A percentile compares a stretch with the other conserved stretches of the same genome.
These are phyloP conservation scores for Entomobrya multifasciata DNA, from an alignment of 2,888 invertebrate species.

Conservation along the genomic window DNA sequence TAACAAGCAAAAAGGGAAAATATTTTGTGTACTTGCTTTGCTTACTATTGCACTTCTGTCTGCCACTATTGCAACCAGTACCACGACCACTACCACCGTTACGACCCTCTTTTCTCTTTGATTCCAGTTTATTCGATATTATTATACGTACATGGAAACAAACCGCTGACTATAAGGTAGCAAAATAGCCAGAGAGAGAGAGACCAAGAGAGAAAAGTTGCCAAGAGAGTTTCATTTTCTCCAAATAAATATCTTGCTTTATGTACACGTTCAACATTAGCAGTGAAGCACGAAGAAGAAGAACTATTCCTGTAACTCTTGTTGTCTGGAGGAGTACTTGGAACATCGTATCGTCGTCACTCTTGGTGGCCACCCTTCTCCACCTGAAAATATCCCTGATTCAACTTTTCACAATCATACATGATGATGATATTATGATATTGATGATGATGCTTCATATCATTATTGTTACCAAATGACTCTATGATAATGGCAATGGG, in stretches of 20 bases:
- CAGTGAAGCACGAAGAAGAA: background rate
- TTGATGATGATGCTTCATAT: constrained; percentile 23
- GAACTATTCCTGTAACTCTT: constrained; percentile 25
- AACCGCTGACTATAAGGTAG: background rate
- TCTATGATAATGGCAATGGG: constrained; percentile 5
- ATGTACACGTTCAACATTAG: constrained; percentile 17
- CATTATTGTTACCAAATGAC: constrained; percentile 36
- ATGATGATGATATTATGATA: constrained; percentile 12
- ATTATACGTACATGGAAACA: no score
- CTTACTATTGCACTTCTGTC: constrained; percentile 40
- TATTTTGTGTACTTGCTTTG: constrained; percentile 49
- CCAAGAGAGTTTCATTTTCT: constrained; percentile 36
- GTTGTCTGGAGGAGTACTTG: background rate
- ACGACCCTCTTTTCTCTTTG: background rate
- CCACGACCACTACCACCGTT: background rate
- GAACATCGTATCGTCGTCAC: background rate
- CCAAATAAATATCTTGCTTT: constrained; percentile 18
- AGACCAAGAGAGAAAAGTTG: background rate
- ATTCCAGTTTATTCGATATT: no score
- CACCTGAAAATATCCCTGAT: constrained; percentile 23
- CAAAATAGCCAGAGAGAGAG: background rate
- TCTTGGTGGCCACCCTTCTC: constrained; percentile 30
- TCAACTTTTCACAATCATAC: constrained; percentile 18
- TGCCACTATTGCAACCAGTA: constrained; percentile 23
- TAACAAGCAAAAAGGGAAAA: background rate